Conservation (phyloP, 2,797 vertebrate genomes). For the Anabacerthia variegaticeps region DNA sequence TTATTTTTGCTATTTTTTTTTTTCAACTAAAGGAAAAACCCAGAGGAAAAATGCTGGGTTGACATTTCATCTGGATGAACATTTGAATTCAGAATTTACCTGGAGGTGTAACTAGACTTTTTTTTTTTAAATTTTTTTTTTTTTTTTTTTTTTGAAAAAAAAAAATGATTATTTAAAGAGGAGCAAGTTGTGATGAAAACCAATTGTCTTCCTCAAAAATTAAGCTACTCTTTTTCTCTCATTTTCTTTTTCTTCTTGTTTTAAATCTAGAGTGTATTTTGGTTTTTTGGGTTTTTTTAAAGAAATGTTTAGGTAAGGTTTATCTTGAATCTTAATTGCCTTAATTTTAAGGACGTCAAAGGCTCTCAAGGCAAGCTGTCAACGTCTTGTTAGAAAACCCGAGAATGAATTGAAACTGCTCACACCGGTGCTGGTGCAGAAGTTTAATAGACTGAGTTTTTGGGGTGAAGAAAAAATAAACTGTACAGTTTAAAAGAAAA, state of each 20-base stretch:
- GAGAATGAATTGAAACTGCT: constrained; percentile 80
- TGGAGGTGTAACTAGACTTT: constrained; percentile 83
- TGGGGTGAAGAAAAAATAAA: constrained; percentile 85
- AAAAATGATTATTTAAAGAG: constrained; percentile 84
- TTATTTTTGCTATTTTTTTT: constrained; percentile 85
- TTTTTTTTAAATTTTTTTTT: constrained; percentile 33
- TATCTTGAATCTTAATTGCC: constrained; percentile 98
- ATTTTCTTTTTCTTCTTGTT: constrained; percentile 75
- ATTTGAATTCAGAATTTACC: constrained; percentile 81
- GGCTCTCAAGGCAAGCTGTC: constrained; percentile 89
- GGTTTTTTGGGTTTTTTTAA: constrained; percentile 78
- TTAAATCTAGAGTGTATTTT: constrained; percentile 77
- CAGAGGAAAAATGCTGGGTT: constrained; percentile 69
- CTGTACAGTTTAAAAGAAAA: constrained; percentile 96
- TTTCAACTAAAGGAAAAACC: constrained; percentile 79
- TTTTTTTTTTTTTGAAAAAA: constrained; percentile 33
- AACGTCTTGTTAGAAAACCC: constrained; percentile 85
- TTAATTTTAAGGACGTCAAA: constrained; percentile 97
- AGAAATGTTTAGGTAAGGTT: constrained; percentile 92
- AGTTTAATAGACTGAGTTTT: constrained; percentile 83
- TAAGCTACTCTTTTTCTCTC: constrained; percentile 89
- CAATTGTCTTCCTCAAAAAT: constrained; percentile 93
- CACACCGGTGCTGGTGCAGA: constrained; percentile 83
- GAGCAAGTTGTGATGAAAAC: constrained; percentile 83
- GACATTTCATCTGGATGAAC: constrained; percentile 77